A percentile compares a stretch with the other conserved stretches of the same genome.
These are phyloP conservation scores for Papilio demoleus DNA, from an alignment of 2,888 invertebrate genomes.

Conservation along the genomic window DNA sequence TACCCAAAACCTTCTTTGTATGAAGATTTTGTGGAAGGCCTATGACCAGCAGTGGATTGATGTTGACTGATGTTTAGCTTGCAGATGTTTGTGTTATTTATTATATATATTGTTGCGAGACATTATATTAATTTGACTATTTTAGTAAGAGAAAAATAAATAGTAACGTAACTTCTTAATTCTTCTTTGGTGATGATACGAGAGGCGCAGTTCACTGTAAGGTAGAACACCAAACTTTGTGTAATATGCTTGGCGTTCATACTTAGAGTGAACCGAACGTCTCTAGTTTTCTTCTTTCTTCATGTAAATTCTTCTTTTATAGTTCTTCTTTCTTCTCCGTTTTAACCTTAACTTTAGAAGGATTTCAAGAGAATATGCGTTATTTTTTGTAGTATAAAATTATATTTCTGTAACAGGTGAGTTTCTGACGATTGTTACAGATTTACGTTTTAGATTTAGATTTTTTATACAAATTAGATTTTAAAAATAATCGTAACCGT, in stretches of 20 bases:
- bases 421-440: too few species aligned
- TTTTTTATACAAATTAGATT: too few species aligned
- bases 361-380: too few species aligned
- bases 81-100: neutral
- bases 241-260: constrained; percentile 94
- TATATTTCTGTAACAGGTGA: too few species aligned
- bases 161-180: constrained; percentile 24
- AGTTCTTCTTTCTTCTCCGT: constrained; percentile 40
- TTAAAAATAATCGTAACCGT: too few species aligned
- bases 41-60: neutral
- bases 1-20: constrained; percentile 2
- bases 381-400: too few species aligned
- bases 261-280: constrained; percentile 92
- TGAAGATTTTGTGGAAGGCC: constrained; percentile 11
- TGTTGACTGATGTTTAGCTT: neutral
- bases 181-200: constrained; percentile 44
- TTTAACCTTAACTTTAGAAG: too few species aligned
- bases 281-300: constrained; percentile 42
- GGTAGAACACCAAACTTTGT: constrained; percentile 97
- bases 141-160: neutral
- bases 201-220: constrained; percentile 92
- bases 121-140: neutral
- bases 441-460: too few species aligned
- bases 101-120: neutral
- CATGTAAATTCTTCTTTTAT: constrained; percentile 41